These are phyloP conservation scores for Cebuella pygmaea DNA, from an alignment of 2,797 vertebrate genomes.

Conservation along the genomic window DNA sequence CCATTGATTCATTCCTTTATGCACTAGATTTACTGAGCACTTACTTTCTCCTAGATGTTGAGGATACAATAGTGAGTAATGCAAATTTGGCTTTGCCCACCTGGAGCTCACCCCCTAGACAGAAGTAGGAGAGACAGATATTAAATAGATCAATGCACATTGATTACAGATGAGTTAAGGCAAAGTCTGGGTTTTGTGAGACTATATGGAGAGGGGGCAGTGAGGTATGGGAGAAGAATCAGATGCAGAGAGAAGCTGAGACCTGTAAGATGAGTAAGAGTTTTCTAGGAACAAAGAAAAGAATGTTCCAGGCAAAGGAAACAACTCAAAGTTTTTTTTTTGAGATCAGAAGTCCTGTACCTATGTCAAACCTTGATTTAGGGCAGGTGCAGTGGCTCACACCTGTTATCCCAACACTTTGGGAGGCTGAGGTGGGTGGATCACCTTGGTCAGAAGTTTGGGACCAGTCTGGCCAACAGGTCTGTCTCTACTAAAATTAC, in stretches of 20 bases:
- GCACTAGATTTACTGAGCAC: background rate
- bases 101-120: background rate
- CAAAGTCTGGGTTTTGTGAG: background rate
- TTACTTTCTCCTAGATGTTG: background rate
- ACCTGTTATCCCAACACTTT: no score
- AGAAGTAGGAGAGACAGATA: background rate
- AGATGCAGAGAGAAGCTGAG: background rate
- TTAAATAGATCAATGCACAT: background rate
- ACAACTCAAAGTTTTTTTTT: background rate
- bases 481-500: no score
- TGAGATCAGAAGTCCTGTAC: background rate
- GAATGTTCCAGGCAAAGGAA: background rate
- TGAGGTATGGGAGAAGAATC: background rate
- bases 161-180: background rate
- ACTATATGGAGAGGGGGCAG: background rate
- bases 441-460: no score
- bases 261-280: background rate
- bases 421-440: no score
- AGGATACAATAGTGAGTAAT: background rate
- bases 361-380: background rate
- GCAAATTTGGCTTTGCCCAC: background rate
- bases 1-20: background rate
- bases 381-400: no score
- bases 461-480: no score
- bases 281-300: background rate